Evolutionary conservation across 2,888 invertebrate species (phyloP).

Genomic region (Temnothorax unifasciatus): DNA sequence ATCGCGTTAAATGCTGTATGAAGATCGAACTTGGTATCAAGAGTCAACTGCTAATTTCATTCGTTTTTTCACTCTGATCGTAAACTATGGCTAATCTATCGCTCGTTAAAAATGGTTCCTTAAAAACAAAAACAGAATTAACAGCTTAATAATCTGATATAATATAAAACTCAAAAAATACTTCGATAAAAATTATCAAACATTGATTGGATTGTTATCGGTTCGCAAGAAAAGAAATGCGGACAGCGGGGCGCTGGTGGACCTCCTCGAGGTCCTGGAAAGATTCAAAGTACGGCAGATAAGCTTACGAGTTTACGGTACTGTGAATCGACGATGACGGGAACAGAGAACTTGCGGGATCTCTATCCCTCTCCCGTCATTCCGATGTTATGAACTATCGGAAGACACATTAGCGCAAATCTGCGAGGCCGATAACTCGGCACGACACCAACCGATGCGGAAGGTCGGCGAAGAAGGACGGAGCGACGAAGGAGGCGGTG

Average conservation of each 20-base stretch:
- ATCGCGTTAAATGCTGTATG: no score
- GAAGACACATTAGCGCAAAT: constrained; percentile 85
- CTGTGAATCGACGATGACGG: constrained; percentile 74
- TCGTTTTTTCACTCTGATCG: not conserved
- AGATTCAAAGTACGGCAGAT: not conserved
- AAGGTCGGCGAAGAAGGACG: constrained; percentile 62
- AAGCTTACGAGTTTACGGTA: constrained; percentile 79
- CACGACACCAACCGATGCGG: constrained; percentile 71
- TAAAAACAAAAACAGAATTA: not conserved
- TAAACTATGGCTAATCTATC: not conserved
- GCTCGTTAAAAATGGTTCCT: not conserved
- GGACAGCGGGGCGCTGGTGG: not conserved
- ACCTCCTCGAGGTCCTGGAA: not conserved
- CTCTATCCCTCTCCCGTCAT: constrained; percentile 38
- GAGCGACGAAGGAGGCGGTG: constrained; percentile 65
- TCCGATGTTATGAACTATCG: constrained; percentile 81
- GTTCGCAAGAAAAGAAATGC: not conserved
- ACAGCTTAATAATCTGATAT: not conserved
- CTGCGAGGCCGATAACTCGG: constrained; percentile 84
- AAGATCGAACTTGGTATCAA: not conserved
- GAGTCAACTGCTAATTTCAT: not conserved
- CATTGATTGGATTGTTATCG: not conserved
- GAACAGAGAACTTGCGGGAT: not conserved
- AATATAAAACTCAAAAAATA: not conserved
- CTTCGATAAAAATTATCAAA: not conserved